Conservation (phyloP, 2,113 vertebrate genomes). For the Odontesthes bonariensis region DNA sequence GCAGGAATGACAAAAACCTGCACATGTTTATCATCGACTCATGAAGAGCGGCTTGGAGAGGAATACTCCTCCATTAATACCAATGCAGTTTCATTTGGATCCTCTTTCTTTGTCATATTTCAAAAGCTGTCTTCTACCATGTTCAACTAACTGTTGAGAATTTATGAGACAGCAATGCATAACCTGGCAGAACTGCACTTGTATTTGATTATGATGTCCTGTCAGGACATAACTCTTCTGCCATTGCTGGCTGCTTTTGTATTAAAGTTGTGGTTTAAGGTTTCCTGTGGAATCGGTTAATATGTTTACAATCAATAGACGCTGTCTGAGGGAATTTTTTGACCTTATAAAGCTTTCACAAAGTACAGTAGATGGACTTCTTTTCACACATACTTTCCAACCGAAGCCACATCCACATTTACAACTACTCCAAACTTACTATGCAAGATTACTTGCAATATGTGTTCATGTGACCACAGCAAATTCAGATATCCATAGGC, state of each 20-base stretch:
- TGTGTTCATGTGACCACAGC: neutral
- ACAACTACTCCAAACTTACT: neutral
- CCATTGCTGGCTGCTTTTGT: conserved; percentile 16
- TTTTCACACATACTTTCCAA: conserved; percentile 31
- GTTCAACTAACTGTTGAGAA: conserved; percentile 17
- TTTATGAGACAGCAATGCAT: conserved; percentile 22
- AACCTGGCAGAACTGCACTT: conserved; percentile 10
- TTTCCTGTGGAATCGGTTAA: conserved; percentile 24
- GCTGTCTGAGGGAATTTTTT: conserved; percentile 21
- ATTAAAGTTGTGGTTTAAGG: conserved; percentile 10
- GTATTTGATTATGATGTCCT: conserved; percentile 22
- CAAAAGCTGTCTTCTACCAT: conserved; percentile 28
- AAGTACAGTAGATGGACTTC: neutral
- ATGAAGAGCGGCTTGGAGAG: conserved; percentile 3
- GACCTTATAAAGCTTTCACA: conserved; percentile 21
- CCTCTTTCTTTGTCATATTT: conserved; percentile 36
- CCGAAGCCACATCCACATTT: no score
- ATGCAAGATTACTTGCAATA: neutral
- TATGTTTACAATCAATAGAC: conserved; percentile 29
- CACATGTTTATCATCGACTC: conserved; percentile 44
- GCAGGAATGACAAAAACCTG: conserved; percentile 47
- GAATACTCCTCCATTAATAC: conserved; percentile 49
- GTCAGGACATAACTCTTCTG: conserved; percentile 30
- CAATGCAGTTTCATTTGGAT: conserved; percentile 15
- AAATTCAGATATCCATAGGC: neutral